Conservation (phyloP, 2,888 invertebrate species). For the Seira musarum region DNA sequence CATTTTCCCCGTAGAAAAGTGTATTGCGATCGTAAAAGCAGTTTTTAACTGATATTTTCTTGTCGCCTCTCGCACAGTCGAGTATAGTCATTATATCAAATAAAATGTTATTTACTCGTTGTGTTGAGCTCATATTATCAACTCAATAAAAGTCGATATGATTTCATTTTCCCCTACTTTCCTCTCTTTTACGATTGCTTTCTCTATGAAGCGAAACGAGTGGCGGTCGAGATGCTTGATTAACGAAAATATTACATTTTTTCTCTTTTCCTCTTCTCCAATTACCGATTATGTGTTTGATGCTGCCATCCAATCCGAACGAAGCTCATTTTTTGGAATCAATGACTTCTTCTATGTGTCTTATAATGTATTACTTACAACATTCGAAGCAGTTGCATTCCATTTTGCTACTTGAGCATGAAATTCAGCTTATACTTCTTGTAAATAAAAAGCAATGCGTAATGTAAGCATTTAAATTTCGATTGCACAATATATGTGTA, state of each 20-base stretch:
- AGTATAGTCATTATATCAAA: too few relatives aligned
- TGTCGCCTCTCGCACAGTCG: not conserved
- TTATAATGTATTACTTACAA: not conserved
- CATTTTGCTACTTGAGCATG: not conserved
- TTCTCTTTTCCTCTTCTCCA: conserved; percentile 4
- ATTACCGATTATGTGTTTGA: not conserved
- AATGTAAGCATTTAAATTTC: not conserved
- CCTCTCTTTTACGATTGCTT: not conserved
- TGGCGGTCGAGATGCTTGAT: not conserved
- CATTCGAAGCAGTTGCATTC: not conserved
- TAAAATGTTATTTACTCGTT: conserved; percentile 12
- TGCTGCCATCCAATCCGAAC: not conserved
- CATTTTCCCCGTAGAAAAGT: not conserved
- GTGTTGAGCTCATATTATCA: conserved; percentile 8
- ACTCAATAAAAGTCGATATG: conserved; percentile 10
- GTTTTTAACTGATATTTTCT: conserved; percentile 4
- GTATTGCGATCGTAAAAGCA: conserved; percentile 1
- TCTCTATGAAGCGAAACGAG: too few relatives aligned
- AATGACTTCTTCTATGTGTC: not conserved
- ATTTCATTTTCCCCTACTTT: not conserved
- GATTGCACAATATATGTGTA: not conserved
- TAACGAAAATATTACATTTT: conserved; percentile 14
- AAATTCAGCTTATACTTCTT: too few relatives aligned
- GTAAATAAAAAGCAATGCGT: not conserved
- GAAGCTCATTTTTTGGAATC: not conserved